Base-by-base conservation (phyloP, 2,113 vertebrate genomes). In the Phoenicopterus ruber region DNA sequence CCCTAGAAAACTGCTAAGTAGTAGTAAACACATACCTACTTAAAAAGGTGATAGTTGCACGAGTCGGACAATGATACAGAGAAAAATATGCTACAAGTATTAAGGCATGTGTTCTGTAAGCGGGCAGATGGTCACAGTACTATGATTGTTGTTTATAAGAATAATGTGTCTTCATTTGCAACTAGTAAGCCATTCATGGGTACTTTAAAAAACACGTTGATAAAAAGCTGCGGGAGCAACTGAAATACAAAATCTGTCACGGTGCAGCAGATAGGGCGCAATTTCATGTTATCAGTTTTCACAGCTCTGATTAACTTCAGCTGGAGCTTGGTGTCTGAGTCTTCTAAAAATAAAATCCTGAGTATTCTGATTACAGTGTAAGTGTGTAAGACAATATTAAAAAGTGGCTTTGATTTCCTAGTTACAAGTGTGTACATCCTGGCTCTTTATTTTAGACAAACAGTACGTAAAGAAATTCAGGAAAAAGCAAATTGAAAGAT, bases 311-410 rank as follows among this genome's bases (percentile, higher is more conserved):
- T 17, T 85, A 91, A 96, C 70, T 91, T 94, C 77, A 91, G 49
- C 52, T 87, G 91, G 81, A 94, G 89, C 87, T 96, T 25, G 21
- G 44, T 72, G 79, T 80, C 62, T 74, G 34, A 69, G 49, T 67
- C 69, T 94, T 93, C 88, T 93, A 88, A 94, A 96, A 93, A 95
- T 94, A 87, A 94, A 90, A 88, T 61, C 52, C 31, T 10, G 34
- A 76, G 80, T 94, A 74, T 92, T 96, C 72, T 79, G 65, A 66
- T 91, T 72, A 73, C 77, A 89, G 88, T 94, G 28, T 19, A 82
- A 88, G 34, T 40, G 34, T 82, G 77, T 78, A 58, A 93, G 92
- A 76, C 55, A 86, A 40, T 83, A 71, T 86, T 93, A 59, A 82
- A 74, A 89, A 90, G 63, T 57, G 36, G 36, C 65, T 89, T 91